Evolutionary conservation across 2,888 invertebrate genomes (phyloP), one percentile per base, ranked within the genome.

Genomic region (Zaprionus bogoriensis): DNA sequence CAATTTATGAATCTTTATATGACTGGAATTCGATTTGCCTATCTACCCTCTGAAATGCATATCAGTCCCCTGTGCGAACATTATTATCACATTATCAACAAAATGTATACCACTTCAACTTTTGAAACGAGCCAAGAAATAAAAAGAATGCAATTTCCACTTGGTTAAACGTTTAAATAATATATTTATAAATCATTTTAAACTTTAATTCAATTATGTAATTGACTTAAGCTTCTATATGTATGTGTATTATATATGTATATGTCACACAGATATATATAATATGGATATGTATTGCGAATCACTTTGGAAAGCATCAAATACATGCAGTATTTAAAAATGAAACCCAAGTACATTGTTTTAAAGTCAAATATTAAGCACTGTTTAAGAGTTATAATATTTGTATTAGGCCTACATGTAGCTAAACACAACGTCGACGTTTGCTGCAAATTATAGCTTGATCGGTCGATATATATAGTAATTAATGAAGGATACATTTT

Each of bases 121-220:
- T 64, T 44, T 36, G 51, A 36, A 23, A 47, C 22, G 41, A 47
- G 27, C 19, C 25, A 48, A n/a, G 17, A 39, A 41, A 38, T 17
- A 38, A 58, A 30, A 39, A 36, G 32, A 36, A 17, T 17, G 32
- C 17, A 36, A 36, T 36, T 36, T 36, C 3, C 32, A 47, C 17
- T 76, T 41, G 62, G 51, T 47, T 54, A 17, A 51, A 55, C 12
- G 30, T 12, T 30, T 53, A 58, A 65, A 46, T 52, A 46, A 71
- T 52, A 77, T 73, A 80, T 79, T 61, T 72, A 64, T 63, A 79
- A 77, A 57, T 68, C 41, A 62, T 73, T 72, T 68, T 20, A 60
- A 59, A 51, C 48, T 41, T 46, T 57, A 30, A 58, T 57, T 55
- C 47, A 44, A 65, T 47, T 57, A 61, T 76, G 50, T 80, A 61